These are phyloP conservation scores for Mormoops blainvillei DNA, from an alignment of 2,113 vertebrate genomes.

Conservation along the genomic window DNA sequence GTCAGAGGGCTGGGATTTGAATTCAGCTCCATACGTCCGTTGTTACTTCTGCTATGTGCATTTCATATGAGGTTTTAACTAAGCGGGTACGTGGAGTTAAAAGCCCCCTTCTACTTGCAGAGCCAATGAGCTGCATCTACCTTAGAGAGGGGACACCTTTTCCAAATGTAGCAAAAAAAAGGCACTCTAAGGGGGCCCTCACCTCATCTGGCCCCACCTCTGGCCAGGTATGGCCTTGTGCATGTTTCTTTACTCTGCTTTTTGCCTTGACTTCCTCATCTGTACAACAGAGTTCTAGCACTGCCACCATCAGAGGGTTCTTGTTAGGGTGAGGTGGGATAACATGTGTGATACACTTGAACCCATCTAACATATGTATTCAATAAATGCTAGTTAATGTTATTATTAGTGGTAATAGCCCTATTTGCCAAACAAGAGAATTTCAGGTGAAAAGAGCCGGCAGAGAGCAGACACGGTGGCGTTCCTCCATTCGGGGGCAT, in stretches of 20 bases:
- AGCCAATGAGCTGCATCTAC: neutral
- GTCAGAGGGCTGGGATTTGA: neutral
- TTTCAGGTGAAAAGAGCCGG: neutral
- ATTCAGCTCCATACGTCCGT: neutral
- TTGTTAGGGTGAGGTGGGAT: neutral
- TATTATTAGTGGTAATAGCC: neutral
- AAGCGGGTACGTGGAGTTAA: neutral
- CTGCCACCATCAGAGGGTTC: neutral
- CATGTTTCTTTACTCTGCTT: neutral
- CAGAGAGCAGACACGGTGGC: neutral
- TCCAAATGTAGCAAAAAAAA: neutral
- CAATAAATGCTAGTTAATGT: neutral
- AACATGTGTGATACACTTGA: neutral
- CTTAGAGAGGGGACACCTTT: neutral
- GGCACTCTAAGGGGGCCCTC: too few species aligned
- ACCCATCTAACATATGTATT: neutral
- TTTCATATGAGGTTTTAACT: too few species aligned
- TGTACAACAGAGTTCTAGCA: neutral
- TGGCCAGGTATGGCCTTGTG: neutral
- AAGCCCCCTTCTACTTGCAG: neutral
- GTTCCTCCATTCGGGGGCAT: neutral
- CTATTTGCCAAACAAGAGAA: neutral
- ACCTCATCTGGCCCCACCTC: neutral
- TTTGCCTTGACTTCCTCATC: neutral
- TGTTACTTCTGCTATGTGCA: neutral